Base-by-base conservation (phyloP, 1,140 invertebrate genomes). In the Zaprionus gabonicus region DNA sequence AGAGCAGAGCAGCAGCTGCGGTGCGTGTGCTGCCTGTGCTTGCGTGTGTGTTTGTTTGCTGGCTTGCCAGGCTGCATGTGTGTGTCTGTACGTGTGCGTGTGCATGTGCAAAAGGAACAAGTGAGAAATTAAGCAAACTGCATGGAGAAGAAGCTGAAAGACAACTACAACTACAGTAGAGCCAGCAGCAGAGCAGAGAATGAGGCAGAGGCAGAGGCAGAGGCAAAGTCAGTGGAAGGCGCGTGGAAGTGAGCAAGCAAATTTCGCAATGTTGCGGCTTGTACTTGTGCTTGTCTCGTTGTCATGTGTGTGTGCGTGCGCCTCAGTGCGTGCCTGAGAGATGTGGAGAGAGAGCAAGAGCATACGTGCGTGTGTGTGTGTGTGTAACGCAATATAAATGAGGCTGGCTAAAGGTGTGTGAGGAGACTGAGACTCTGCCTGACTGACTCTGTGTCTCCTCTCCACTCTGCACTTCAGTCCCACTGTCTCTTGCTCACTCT, bases 241-340 rank as follows among this genome's bases (percentile, higher is more conserved):
- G 66, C 74, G 73, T 83, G 80, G 71, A 82, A 87, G 83, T 87
- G 83, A 86, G 77, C 77, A 77, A 78, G 82, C 82, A 80, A 86
- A 87, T 87, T 80, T 81, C 53, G 63, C 44, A 59, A 70, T 86
- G 68, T 67, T 75, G 76, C 73, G 73, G 68, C 67, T 64, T 76
- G 59, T 55, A 44, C 34, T 60, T 53, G 44, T 53, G 44, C 41
- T 57, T 34, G 51, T 55, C 41, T 69, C 51, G 65, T 49, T 34
- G 34, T 41, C 58, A 38, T 38, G 53, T 58, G 38, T 31, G 41
- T 58, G 38, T 31, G 41, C 46, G 51, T 62, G 34, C 38, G 36
- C 64, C 62, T 69, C 41, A 46, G 76, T 74, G 53, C 82, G 60
- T 53, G 53, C 51, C 59, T 9, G 68, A 20, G 56, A 3, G 17